A percentile compares a stretch with the other conserved stretches of the same genome.
Evolutionary conservation across 2,888 invertebrate genomes (phyloP).

Genomic region (Clitarchus hookeri): DNA sequence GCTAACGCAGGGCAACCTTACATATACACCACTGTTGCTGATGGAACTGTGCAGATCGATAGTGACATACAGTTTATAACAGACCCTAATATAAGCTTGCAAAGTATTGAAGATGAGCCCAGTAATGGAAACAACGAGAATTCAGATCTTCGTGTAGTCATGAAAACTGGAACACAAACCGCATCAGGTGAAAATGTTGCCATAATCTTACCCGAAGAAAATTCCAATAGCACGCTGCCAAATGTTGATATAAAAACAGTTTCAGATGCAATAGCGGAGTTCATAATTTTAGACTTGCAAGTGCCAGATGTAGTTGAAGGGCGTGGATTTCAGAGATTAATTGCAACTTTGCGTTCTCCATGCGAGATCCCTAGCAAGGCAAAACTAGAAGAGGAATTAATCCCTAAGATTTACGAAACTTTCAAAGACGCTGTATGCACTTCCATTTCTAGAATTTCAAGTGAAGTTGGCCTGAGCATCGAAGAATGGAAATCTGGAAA

Average conservation of each 20-base stretch:
- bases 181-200: conserved; percentile 49
- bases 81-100: conserved; percentile 51
- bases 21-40: conserved; percentile 53
- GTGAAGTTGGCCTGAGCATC: conserved; percentile 53
- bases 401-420: conserved; percentile 56
- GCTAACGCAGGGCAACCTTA: conserved; percentile 44
- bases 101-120: conserved; percentile 51
- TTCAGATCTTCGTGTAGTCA: conserved; percentile 36
- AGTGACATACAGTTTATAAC: conserved; percentile 55
- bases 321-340: conserved; percentile 55
- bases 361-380: conserved; percentile 57
- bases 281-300: conserved; percentile 56
- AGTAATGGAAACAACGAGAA: conserved; percentile 35
- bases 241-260: conserved; percentile 52
- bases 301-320: conserved; percentile 57
- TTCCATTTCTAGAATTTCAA: conserved; percentile 48
- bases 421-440: conserved; percentile 52
- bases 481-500: conserved; percentile 56
- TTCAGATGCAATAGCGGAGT: conserved; percentile 56
- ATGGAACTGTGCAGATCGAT: conserved; percentile 55
- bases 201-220: conserved; percentile 52
- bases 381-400: conserved; percentile 56
- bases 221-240: conserved; percentile 42
- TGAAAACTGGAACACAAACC: conserved; percentile 33
- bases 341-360: conserved; percentile 55